A percentile compares a stretch with the other conserved stretches of the same genome.
Evolutionary conservation across 2,113 vertebrate genomes (phyloP).

Genomic region (Embiotoca jacksoni): DNA sequence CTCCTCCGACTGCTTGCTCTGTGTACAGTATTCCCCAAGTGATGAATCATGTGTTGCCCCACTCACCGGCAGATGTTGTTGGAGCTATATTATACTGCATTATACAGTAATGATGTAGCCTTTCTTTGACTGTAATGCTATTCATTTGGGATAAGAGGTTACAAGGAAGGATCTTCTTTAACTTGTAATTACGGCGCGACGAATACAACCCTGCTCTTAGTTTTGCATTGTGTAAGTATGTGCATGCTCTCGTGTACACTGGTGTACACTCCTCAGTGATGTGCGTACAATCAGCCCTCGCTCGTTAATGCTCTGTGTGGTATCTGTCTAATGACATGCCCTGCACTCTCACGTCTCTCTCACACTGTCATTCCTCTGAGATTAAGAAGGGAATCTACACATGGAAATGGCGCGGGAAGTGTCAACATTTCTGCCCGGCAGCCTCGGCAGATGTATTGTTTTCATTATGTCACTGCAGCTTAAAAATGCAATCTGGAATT

Average conservation of each 20-base stretch:
- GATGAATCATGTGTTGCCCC: slow-evolving; percentile 30
- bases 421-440: slow-evolving; percentile 43
- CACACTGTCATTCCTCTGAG: slow-evolving; percentile 26
- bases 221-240: background rate
- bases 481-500: slow-evolving; percentile 54
- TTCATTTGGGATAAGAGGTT: background rate
- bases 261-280: background rate
- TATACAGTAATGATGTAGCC: background rate
- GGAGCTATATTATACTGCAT: background rate
- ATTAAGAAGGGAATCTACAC: slow-evolving; percentile 37
- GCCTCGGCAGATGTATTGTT: slow-evolving; percentile 58
- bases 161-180: background rate
- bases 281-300: slow-evolving; percentile 19
- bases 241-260: background rate
- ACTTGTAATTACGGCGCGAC: background rate
- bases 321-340: slow-evolving; percentile 49
- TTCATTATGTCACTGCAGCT: slow-evolving; percentile 43
- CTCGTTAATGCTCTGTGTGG: slow-evolving; percentile 52
- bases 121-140: background rate
- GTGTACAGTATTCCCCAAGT: slow-evolving; percentile 4
- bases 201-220: slow-evolving; percentile 8
- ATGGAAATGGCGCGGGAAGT: slow-evolving; percentile 38
- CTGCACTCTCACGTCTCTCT: slow-evolving; percentile 16
- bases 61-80: slow-evolving; percentile 37
- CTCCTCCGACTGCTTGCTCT: slow-evolving; percentile 20